These are phyloP conservation scores for Diplolepis rosae DNA, from an alignment of 2,888 invertebrate species.

Conservation along the genomic window DNA sequence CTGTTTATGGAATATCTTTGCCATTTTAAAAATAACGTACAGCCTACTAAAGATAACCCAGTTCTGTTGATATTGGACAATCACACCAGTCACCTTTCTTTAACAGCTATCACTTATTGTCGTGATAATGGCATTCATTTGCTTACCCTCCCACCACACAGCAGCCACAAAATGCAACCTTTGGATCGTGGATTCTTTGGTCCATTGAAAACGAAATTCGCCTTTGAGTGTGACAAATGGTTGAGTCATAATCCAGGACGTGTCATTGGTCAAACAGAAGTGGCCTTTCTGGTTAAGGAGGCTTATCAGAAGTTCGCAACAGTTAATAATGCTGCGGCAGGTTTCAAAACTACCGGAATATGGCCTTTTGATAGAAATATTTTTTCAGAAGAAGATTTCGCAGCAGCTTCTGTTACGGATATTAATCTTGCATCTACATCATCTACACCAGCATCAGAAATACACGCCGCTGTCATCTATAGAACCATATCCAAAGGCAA, in stretches of 20 bases:
- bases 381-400: constrained; percentile 49
- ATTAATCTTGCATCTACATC: constrained; percentile 14
- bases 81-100: constrained; percentile 41
- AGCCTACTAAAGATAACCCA: constrained; percentile 41
- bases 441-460: not conserved
- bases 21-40: constrained; percentile 43
- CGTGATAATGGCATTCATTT: constrained; percentile 40
- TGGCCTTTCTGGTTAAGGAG: not conserved
- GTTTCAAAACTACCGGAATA: constrained; percentile 44
- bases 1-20: constrained; percentile 43
- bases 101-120: constrained; percentile 40
- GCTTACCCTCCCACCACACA: constrained; percentile 43
- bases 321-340: constrained; percentile 12
- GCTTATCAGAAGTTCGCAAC: not conserved
- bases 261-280: constrained; percentile 46
- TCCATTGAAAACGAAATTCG: constrained; percentile 45
- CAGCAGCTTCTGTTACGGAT: constrained; percentile 43
- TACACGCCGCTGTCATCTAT: no score
- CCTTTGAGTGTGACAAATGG: constrained; percentile 54
- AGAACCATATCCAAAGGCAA: no score
- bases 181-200: constrained; percentile 39
- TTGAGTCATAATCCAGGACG: constrained; percentile 51
- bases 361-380: constrained; percentile 45
- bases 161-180: constrained; percentile 35
- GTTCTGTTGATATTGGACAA: constrained; percentile 44